These are phyloP conservation scores for Stigmatopora nigra DNA, from an alignment of 2,113 vertebrate species.

Conservation along the genomic window DNA sequence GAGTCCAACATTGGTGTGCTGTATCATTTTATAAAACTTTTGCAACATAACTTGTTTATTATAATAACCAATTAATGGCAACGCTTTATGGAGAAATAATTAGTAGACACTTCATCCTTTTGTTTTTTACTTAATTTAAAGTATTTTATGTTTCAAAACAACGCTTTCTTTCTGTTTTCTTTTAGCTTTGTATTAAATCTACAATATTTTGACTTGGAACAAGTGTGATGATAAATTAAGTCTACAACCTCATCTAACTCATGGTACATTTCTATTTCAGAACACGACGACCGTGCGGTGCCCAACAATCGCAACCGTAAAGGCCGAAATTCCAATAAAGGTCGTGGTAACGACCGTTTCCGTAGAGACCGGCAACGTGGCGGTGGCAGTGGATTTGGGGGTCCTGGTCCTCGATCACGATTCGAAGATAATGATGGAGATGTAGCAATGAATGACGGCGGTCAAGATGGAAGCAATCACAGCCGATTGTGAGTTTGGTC, in stretches of 20 bases:
- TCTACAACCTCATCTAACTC: background rate
- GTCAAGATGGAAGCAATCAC: constrained; percentile 66
- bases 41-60: no score
- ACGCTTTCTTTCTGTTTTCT: background rate
- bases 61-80: no score
- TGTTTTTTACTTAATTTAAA: background rate
- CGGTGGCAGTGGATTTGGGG: constrained; percentile 38
- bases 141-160: background rate
- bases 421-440: constrained; percentile 72
- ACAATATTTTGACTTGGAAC: background rate
- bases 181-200: background rate
- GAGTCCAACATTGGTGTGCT: no score
- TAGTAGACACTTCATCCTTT: background rate
- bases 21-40: no score
- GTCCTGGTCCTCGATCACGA: constrained; percentile 50
- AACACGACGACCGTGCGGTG: constrained; percentile 75
- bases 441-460: constrained; percentile 72
- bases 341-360: constrained; percentile 62
- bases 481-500: constrained; percentile 73
- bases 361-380: constrained; percentile 62
- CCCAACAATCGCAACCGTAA: constrained; percentile 72
- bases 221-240: background rate
- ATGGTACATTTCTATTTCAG: constrained; percentile 44
- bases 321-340: constrained; percentile 73
- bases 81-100: background rate